These are phyloP conservation scores for Lissonota sp. DNA, from an alignment of 2,888 invertebrate species.

Conservation along the genomic window DNA sequence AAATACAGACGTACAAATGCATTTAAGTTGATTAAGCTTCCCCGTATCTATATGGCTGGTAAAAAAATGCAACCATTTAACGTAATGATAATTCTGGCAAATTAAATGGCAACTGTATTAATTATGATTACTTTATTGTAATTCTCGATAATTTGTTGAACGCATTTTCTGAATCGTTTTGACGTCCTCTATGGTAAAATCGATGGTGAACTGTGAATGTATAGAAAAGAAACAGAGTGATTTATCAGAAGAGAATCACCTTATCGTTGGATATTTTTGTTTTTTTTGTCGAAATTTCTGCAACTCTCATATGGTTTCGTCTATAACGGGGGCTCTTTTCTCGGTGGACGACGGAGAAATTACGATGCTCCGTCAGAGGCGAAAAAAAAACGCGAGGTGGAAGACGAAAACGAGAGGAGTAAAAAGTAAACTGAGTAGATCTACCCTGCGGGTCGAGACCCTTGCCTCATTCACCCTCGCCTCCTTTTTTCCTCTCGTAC, in stretches of 20 bases:
- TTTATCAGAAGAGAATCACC: neutral
- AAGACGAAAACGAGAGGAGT: slow-evolving; percentile 19
- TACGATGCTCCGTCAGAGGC: slow-evolving; percentile 21
- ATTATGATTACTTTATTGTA: too few species aligned
- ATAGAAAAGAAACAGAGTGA: neutral
- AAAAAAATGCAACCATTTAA: too few species aligned
- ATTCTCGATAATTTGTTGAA: too few species aligned
- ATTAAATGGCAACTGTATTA: too few species aligned
- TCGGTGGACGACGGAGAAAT: slow-evolving; percentile 33
- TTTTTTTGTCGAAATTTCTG: neutral
- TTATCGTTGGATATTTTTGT: slow-evolving; percentile 1
- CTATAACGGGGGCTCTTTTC: slow-evolving; percentile 8
- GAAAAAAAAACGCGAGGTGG: slow-evolving; percentile 14
- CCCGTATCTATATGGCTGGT: too few species aligned
- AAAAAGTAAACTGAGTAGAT: slow-evolving; percentile 30
- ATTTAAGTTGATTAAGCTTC: too few species aligned
- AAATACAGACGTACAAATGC: too few species aligned
- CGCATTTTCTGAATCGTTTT: too few species aligned
- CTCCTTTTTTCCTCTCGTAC: neutral
- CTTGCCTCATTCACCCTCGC: slow-evolving; percentile 49
- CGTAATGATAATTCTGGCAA: too few species aligned
- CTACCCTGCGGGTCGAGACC: slow-evolving; percentile 40
- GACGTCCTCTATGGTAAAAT: too few species aligned
- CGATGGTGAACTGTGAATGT: too few species aligned
- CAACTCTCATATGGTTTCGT: slow-evolving; percentile 14